Evolutionary conservation across 2,888 invertebrate genomes (phyloP).

Genomic region (Brachypalpus laphriformis): DNA sequence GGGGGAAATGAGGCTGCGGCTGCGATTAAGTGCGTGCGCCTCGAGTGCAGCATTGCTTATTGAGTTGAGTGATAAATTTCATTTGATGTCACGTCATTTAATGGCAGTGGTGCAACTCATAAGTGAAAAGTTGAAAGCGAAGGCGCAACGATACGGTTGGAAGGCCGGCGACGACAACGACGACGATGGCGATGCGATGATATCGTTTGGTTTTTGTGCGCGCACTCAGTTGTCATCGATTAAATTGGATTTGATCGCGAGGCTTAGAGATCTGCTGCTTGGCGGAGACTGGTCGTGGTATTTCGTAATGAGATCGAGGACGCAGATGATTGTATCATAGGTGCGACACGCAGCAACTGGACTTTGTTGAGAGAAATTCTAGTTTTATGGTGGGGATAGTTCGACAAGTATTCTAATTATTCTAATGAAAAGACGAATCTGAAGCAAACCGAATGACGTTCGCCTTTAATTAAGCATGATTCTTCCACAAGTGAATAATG

Average conservation of each 20-base stretch:
- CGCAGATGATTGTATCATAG: background rate
- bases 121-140: constrained; percentile 68
- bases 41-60: constrained; percentile 45
- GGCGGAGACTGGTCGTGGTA: background rate
- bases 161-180: too few relatives aligned
- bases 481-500: too few relatives aligned
- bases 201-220: constrained; percentile 59
- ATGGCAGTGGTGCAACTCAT: constrained; percentile 69
- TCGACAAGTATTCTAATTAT: too few relatives aligned
- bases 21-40: constrained; percentile 48
- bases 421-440: too few relatives aligned
- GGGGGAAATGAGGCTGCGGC: background rate
- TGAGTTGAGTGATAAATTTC: constrained; percentile 71
- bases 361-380: background rate
- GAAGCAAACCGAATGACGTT: too few relatives aligned
- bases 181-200: constrained; percentile 38
- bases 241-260: constrained; percentile 61
- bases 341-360: constrained; percentile 11
- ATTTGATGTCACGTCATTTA: constrained; percentile 71
- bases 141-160: constrained; percentile 30
- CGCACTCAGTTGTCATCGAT: constrained; percentile 63
- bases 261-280: constrained; percentile 13
- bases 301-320: constrained; percentile 33
- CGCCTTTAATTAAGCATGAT: too few relatives aligned
- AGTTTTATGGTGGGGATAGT: too few relatives aligned